Evolutionary conservation across 2,113 vertebrate species (phyloP).

Genomic region (Morone chrysops): DNA sequence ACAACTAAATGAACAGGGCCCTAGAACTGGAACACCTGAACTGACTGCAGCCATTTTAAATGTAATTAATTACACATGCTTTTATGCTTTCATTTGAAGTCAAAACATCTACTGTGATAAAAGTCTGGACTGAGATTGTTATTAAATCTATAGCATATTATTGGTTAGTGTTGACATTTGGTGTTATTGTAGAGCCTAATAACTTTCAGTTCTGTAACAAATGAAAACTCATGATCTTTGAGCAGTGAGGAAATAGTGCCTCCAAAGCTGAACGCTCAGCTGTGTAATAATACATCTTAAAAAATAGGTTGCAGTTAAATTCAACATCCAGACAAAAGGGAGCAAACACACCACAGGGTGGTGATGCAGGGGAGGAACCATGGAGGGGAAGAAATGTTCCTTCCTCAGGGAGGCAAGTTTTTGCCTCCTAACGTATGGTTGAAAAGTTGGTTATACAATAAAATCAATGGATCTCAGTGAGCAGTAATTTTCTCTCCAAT

Average conservation of each 20-base stretch:
- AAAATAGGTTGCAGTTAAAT: not conserved
- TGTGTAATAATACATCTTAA: not conserved
- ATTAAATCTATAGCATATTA: not conserved
- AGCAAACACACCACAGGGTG: not conserved
- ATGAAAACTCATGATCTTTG: slow-evolving; percentile 1
- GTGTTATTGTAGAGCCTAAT: not conserved
- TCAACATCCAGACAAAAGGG: not conserved
- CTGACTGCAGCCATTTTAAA: not conserved
- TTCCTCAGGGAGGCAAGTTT: not conserved
- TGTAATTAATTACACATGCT: not conserved
- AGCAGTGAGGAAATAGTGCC: not conserved
- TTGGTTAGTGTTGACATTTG: not conserved
- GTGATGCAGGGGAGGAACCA: not conserved
- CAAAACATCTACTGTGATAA: not conserved
- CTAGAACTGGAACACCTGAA: not conserved
- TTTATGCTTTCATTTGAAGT: no score
- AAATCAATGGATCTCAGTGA: no score
- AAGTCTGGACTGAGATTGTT: not conserved
- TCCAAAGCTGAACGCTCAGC: not conserved
- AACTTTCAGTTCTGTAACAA: not conserved
- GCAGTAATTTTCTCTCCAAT: no score
- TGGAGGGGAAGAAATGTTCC: not conserved
- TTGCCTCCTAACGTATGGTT: not conserved
- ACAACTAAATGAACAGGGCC: not conserved
- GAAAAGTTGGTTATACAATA: not conserved